These are phyloP conservation scores for Psammodynastes pulverulentus DNA, from an alignment of 2,113 vertebrate species.

Conservation along the genomic window DNA sequence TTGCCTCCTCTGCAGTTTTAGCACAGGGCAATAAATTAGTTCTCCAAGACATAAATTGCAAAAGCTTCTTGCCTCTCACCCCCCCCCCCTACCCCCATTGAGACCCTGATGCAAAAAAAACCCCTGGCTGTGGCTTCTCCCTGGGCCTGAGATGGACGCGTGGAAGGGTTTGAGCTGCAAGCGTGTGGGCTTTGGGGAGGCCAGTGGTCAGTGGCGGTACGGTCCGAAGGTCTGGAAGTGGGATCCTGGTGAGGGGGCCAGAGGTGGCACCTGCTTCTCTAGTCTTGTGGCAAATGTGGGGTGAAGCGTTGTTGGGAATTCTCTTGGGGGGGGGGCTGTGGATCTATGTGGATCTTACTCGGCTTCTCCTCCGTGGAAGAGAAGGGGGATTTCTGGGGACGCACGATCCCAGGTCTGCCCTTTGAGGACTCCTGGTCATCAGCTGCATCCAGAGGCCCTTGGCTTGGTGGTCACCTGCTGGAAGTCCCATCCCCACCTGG, in stretches of 20 bases:
- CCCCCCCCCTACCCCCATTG: neutral
- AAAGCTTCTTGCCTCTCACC: neutral
- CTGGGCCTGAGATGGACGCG: no score
- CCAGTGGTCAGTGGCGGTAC: neutral
- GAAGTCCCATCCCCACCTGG: neutral
- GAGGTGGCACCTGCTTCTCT: neutral
- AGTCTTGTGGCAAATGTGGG: neutral
- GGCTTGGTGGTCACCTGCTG: neutral
- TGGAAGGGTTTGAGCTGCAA: no score
- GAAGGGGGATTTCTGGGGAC: neutral
- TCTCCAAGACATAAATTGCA: neutral
- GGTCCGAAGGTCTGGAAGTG: neutral
- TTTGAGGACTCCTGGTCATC: no score
- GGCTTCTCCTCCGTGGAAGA: neutral
- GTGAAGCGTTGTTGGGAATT: neutral
- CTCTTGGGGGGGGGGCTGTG: neutral
- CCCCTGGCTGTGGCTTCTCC: no score
- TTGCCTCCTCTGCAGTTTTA: neutral
- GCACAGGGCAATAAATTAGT: rapidly evolving
- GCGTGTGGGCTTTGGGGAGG: neutral
- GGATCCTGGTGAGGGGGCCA: neutral
- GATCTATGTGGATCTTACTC: rapidly evolving
- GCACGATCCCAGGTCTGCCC: no score
- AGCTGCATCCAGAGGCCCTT: neutral
- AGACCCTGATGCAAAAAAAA: neutral